A percentile compares a stretch with the other conserved stretches of the same genome.
phyloP scores from a whole-genome alignment of 2,797 vertebrate species.

The Etheostoma perlongum region DNA sequence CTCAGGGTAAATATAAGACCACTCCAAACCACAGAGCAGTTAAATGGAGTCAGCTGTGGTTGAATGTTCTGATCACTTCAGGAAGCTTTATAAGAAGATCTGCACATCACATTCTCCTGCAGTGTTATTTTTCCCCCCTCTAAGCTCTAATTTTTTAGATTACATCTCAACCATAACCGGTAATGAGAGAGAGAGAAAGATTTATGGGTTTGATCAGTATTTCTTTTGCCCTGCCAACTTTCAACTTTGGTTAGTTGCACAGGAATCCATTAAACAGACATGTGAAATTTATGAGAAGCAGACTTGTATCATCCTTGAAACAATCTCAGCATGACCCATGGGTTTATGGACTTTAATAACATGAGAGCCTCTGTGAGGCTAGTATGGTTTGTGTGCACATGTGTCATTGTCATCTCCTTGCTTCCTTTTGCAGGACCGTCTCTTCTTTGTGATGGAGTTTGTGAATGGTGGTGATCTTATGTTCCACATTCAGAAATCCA shows the following conservation, averaged over 20 bases:
- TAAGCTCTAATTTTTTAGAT: slow-evolving; percentile 52
- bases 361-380: not conserved
- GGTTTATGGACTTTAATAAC: slow-evolving; percentile 41
- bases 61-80: slow-evolving; percentile 35
- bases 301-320: slow-evolving; percentile 36
- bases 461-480: slow-evolving; percentile 98
- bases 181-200: slow-evolving; percentile 62
- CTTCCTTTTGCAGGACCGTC: slow-evolving; percentile 83
- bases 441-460: slow-evolving; percentile 99
- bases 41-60: slow-evolving; percentile 19
- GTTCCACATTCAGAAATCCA: slow-evolving; percentile 99
- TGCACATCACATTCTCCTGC: slow-evolving; percentile 33
- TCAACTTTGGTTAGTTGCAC: slow-evolving; percentile 23
- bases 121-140: slow-evolving; percentile 11
- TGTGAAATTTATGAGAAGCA: slow-evolving; percentile 50
- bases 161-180: slow-evolving; percentile 50
- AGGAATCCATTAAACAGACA: slow-evolving; percentile 50
- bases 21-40: slow-evolving; percentile 25
- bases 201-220: slow-evolving; percentile 62
- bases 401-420: slow-evolving; percentile 39
- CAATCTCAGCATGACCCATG: slow-evolving; percentile 21
- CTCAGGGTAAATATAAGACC: slow-evolving; percentile 10
- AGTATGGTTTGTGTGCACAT: slow-evolving; percentile 17
- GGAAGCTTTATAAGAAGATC: slow-evolving; percentile 38
- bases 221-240: slow-evolving; percentile 44